Conservation (phyloP, 1,140 invertebrate genomes). For the Hypothenemus hampei region DNA sequence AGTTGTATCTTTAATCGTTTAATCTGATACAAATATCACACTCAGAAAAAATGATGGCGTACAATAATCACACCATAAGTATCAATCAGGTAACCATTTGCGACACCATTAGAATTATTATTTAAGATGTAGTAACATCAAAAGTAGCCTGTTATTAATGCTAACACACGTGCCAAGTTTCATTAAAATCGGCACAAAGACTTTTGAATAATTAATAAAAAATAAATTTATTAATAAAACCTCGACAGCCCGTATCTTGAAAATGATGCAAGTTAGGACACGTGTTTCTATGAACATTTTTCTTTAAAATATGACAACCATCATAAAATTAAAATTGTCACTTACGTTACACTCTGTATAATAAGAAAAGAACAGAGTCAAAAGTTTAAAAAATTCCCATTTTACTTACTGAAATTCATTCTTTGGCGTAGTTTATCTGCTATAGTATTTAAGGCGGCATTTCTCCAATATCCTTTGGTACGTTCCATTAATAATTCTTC, state of each 20-base stretch:
- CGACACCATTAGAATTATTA: neutral
- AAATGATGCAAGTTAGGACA: too few relatives aligned
- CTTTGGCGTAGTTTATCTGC: conserved; percentile 12
- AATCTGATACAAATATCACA: neutral
- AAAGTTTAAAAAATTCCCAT: too few relatives aligned
- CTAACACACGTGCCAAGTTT: neutral
- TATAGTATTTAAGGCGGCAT: conserved; percentile 19
- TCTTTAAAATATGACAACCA: neutral
- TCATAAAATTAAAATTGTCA: too few relatives aligned
- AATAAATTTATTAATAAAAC: neutral
- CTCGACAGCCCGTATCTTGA: neutral
- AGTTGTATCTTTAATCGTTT: too few relatives aligned
- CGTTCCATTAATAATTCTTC: conserved; percentile 29
- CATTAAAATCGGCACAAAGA: neutral
- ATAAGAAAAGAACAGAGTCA: too few relatives aligned
- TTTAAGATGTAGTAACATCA: conserved; percentile 7
- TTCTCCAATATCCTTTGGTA: conserved; percentile 28
- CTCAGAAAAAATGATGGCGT: neutral
- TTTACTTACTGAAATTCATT: conserved; percentile 32
- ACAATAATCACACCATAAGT: neutral
- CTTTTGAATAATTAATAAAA: neutral
- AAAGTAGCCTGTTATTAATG: neutral
- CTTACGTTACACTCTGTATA: too few relatives aligned
- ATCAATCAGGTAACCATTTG: neutral
- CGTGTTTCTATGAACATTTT: neutral